Evolutionary conservation across 1,140 invertebrate genomes (phyloP), one percentile per base, ranked within the genome.

Genomic region (Lucilia sericata): DNA sequence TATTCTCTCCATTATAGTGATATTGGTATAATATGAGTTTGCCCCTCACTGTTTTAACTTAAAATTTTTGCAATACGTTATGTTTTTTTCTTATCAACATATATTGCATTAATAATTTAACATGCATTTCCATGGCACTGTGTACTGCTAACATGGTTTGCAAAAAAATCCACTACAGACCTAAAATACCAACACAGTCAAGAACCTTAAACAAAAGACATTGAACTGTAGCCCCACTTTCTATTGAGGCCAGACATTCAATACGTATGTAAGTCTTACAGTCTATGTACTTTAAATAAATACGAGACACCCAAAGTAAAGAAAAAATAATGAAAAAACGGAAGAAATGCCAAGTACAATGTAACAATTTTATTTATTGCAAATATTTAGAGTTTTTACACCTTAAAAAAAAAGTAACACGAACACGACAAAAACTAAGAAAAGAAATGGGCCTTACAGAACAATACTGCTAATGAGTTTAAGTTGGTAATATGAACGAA

Each of bases 141-240:
- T 42, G 65, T 70, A 21, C 5, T 21, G 3, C 21, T 70, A 21
- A 19, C 60, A 70, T 10, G 60, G 60, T 70, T 70, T 25, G 65
- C 21, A 70, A 42, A 42, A n/a, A 30, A 30, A 30, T 30, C 25
- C 25, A n/a, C 65, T 21, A 21, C 8, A 25, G 9, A 19, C 65
- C 14, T 60, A 17, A 42, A 42, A n/a, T 12, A n/a, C 51, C 13
- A 49, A 55, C 51, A 55, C 7, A 55, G 14, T n/a, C 0, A 60
- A 60, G 14, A 60, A 14, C 14, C 14, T n/a, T n/a, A 60, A 2
- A n/a, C 14, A 70, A 70, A 70, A 70, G 65, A 70, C 65, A 70
- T 70, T 70, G 65, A 70, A 70, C 65, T 70, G 65, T 70, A 70
- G 65, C 65, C 65, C 65, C 21, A 70, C 65, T 70, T 70, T 70